Conservation (phyloP, 1,140 invertebrate species). For the Gryon sp. region DNA sequence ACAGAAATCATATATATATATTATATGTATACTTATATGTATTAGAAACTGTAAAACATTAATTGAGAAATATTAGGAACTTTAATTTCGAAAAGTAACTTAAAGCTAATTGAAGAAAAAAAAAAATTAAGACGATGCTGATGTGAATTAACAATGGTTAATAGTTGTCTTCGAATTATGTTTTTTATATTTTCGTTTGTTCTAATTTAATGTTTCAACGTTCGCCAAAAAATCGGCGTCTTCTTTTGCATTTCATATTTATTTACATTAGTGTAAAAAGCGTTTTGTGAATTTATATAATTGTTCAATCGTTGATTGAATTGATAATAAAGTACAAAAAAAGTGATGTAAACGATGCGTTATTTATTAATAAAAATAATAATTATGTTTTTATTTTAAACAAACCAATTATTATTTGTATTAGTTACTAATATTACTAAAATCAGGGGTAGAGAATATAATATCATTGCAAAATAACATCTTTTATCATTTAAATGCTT, state of each 20-base stretch:
- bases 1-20: no score
- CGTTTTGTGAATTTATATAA: slow-evolving; percentile 30
- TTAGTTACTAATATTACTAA: no score
- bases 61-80: no score
- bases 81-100: no score
- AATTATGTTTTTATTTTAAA: neutral
- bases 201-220: slow-evolving; percentile 19
- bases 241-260: slow-evolving; percentile 52
- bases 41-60: no score
- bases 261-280: slow-evolving; percentile 39
- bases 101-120: neutral
- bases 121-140: neutral
- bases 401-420: neutral
- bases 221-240: slow-evolving; percentile 3
- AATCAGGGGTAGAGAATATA: no score
- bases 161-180: slow-evolving; percentile 12
- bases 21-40: no score
- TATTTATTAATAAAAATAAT: neutral
- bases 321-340: slow-evolving; percentile 59
- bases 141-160: neutral
- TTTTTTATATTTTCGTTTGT: slow-evolving; percentile 7
- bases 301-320: slow-evolving; percentile 45
- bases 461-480: no score
- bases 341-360: slow-evolving; percentile 18
- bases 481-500: no score